Evolutionary conservation across 2,888 invertebrate species (phyloP).

Genomic region (Heteromurus nitidus): DNA sequence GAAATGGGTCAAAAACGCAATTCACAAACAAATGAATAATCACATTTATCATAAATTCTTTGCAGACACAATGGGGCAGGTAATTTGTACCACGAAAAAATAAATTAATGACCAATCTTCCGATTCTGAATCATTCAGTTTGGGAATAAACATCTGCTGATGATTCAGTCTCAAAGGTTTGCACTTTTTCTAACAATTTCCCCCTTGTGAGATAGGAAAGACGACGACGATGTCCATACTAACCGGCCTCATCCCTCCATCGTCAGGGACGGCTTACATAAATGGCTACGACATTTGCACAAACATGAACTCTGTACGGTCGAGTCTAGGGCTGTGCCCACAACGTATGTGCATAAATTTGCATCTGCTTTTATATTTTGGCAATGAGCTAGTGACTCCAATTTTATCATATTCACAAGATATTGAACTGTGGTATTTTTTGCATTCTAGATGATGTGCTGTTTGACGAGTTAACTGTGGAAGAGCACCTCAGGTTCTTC

Average conservation of each 20-base stretch:
- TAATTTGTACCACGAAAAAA: too few species aligned
- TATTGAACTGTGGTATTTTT: conserved; percentile 40
- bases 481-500: conserved; percentile 89
- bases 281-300: conserved; percentile 77
- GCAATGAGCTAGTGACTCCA: conserved; percentile 60
- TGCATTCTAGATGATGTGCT: conserved; percentile 81
- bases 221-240: conserved; percentile 84
- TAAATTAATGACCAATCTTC: too few species aligned
- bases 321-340: conserved; percentile 61
- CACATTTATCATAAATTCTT: conserved; percentile 24
- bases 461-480: conserved; percentile 87
- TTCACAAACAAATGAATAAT: conserved; percentile 22
- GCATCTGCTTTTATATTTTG: conserved; percentile 6
- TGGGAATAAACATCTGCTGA: too few species aligned
- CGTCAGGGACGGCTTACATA: conserved; percentile 83
- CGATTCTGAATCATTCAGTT: too few species aligned
- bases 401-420: conserved; percentile 28
- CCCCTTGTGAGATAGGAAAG: too few species aligned
- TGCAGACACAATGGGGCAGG: conserved; percentile 87
- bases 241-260: conserved; percentile 80
- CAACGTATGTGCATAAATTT: conserved; percentile 51
- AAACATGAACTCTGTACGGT: conserved; percentile 53
- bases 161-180: too few species aligned
- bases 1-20: conserved; percentile 22
- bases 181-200: too few species aligned